Conservation (phyloP, 2,888 invertebrate species). For the Aleiodes testaceus region DNA sequence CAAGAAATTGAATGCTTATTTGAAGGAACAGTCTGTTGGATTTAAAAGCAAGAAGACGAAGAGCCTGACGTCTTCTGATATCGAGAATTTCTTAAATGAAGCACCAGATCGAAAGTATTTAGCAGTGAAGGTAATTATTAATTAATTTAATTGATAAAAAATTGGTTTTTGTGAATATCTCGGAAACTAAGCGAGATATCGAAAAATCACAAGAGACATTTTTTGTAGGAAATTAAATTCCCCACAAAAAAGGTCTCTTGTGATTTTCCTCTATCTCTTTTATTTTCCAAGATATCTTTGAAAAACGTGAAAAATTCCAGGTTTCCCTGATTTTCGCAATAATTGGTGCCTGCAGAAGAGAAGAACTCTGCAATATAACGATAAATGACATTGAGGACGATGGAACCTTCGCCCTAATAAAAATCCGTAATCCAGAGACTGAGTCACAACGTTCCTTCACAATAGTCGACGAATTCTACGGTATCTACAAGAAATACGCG, state of each 20-base stretch:
- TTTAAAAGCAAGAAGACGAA: slow-evolving; percentile 37
- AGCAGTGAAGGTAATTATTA: slow-evolving; percentile 52
- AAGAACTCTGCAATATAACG: slow-evolving; percentile 38
- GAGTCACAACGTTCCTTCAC: slow-evolving; percentile 29
- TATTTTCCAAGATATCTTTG: too few species aligned
- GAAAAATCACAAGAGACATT: too few species aligned
- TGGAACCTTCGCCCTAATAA: slow-evolving; percentile 30
- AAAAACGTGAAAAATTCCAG: too few species aligned
- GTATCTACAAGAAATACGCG: slow-evolving; percentile 37
- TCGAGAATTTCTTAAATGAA: slow-evolving; percentile 38
- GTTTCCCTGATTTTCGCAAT: slow-evolving; percentile 38
- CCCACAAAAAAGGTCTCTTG: too few species aligned
- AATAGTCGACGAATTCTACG: slow-evolving; percentile 38
- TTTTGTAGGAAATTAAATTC: too few species aligned
- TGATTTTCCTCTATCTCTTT: too few species aligned
- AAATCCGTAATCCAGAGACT: slow-evolving; percentile 42
- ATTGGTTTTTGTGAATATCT: too few species aligned
- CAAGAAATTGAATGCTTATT: slow-evolving; percentile 6
- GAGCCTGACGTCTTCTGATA: slow-evolving; percentile 21
- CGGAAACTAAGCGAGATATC: too few species aligned
- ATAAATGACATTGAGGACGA: slow-evolving; percentile 33
- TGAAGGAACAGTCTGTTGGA: slow-evolving; percentile 25
- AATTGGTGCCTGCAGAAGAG: slow-evolving; percentile 36
- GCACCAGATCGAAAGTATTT: slow-evolving; percentile 42
- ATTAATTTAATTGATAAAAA: neutral